Percentiles rank a stretch among this genome's conserved stretches.
These are phyloP conservation scores for Platorchestia sp. DNA, from an alignment of 1,140 invertebrate species.

Conservation along the genomic window DNA sequence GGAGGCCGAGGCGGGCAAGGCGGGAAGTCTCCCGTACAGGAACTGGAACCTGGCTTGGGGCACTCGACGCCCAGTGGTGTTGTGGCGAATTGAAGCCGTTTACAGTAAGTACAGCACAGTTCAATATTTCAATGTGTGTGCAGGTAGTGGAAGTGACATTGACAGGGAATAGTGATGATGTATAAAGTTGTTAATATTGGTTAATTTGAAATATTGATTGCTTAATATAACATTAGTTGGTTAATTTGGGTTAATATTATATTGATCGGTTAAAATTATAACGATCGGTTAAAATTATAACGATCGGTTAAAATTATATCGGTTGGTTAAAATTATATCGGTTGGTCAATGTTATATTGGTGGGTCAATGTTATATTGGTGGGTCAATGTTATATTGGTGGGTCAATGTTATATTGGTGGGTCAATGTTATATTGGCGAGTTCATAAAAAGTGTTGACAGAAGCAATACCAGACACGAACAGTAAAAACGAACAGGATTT, in stretches of 20 bases:
- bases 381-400: not conserved
- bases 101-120: not conserved
- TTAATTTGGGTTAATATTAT: too few species aligned
- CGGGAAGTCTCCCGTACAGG: not conserved
- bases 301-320: not conserved
- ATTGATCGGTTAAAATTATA: not conserved
- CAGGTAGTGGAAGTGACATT: not conserved
- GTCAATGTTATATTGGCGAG: not conserved
- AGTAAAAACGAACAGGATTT: not conserved
- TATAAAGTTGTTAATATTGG: not conserved
- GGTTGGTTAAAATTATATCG: not conserved
- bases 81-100: not conserved
- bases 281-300: not conserved
- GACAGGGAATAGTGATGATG: not conserved
- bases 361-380: not conserved
- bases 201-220: not conserved
- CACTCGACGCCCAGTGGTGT: not conserved
- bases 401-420: not conserved
- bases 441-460: not conserved
- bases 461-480: not conserved
- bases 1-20: constrained; percentile 40
- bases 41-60: not conserved
- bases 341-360: not conserved
- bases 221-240: not conserved
- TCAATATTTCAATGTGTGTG: not conserved